A percentile compares a stretch with the other conserved stretches of the same genome.
Evolutionary conservation across 1,140 invertebrate species (phyloP).

Genomic region (Tetragonula clypearis): DNA sequence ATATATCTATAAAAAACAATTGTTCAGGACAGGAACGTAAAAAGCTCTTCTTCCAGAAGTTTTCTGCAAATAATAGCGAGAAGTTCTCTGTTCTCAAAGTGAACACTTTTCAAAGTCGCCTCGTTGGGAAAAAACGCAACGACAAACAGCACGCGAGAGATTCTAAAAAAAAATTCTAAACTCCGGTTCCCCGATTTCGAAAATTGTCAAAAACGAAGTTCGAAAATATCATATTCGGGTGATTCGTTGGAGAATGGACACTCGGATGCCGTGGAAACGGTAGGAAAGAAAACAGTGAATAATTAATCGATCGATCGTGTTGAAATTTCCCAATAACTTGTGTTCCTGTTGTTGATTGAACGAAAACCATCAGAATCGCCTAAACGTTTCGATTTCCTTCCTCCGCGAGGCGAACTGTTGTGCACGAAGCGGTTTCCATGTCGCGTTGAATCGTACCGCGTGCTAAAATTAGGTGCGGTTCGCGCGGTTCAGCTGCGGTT

Average conservation of each 20-base stretch:
- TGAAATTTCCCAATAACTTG: not conserved
- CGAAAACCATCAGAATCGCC: conserved; percentile 1
- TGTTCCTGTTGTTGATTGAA: not conserved
- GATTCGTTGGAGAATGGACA: not conserved
- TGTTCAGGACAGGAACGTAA: too few relatives aligned
- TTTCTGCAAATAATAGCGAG: too few relatives aligned
- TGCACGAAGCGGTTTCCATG: conserved; percentile 10
- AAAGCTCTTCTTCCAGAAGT: too few relatives aligned
- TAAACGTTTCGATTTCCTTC: conserved; percentile 19
- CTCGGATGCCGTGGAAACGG: not conserved
- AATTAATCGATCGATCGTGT: not conserved
- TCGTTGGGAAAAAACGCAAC: too few relatives aligned
- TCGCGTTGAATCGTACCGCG: conserved; percentile 19
- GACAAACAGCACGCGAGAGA: too few relatives aligned
- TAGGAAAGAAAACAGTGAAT: not conserved
- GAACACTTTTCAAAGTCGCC: too few relatives aligned
- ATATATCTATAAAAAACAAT: too few relatives aligned
- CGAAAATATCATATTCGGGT: not conserved
- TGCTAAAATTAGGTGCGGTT: conserved; percentile 45
- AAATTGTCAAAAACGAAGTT: not conserved
- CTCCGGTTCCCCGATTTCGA: not conserved
- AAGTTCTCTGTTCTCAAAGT: too few relatives aligned
- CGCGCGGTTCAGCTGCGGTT: conserved; percentile 29
- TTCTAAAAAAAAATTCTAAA: not conserved
- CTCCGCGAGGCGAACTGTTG: not conserved